Evolutionary conservation across 64 coral and sea anemone genomes (phyloP).

Genomic region (Pocillopora verrucosa): DNA sequence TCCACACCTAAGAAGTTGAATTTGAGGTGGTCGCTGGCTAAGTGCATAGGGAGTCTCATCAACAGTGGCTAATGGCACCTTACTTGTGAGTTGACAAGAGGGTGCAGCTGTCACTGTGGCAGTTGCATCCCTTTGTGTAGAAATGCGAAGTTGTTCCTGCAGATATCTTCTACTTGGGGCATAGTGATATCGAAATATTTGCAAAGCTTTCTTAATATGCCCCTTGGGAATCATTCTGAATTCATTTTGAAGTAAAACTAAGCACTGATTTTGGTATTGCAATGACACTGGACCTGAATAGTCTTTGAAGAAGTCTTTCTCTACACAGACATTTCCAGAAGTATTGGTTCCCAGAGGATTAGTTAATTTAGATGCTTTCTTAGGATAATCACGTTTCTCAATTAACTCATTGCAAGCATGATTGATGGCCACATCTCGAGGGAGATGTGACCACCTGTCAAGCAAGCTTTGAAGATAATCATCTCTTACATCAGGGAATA

Average conservation of each 20-base stretch:
- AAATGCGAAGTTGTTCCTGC: slow-evolving; percentile 70
- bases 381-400: slow-evolving; percentile 66
- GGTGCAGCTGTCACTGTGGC: not conserved
- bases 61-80: not conserved
- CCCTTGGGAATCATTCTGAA: slow-evolving; percentile 52
- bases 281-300: slow-evolving; percentile 33
- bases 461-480: slow-evolving; percentile 54
- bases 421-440: slow-evolving; percentile 11
- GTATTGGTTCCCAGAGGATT: not conserved
- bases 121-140: not conserved
- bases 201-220: slow-evolving; percentile 58
- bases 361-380: slow-evolving; percentile 1
- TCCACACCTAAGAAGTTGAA: not conserved
- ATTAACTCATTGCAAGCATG: slow-evolving; percentile 65
- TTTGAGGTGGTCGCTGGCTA: not conserved
- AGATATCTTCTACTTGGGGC: slow-evolving; percentile 73
- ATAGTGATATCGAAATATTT: slow-evolving; percentile 66
- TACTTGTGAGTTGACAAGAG: not conserved
- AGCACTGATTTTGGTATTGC: slow-evolving; percentile 45
- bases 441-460: slow-evolving; percentile 40
- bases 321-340: not conserved
- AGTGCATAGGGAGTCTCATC: not conserved
- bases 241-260: slow-evolving; percentile 59
- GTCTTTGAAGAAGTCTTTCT: slow-evolving; percentile 76
- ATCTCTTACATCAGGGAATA: slow-evolving; percentile 77